A percentile compares a stretch with the other conserved stretches of the same genome.
Evolutionary conservation across 92 coral and sea anemone species (phyloP).

Genomic region (Paramuricea clavata): DNA sequence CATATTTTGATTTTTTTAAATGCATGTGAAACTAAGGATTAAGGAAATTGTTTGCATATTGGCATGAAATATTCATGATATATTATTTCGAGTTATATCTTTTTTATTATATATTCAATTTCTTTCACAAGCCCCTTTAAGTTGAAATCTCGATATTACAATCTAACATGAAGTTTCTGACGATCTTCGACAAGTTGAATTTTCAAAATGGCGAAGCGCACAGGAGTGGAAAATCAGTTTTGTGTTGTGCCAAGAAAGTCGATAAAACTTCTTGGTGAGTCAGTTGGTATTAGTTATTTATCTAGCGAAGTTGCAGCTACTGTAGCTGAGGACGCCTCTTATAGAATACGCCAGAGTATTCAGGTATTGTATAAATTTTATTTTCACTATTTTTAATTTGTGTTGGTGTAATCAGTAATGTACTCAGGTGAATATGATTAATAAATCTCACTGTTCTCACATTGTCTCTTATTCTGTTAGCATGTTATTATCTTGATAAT

Average conservation of each 20-base stretch:
- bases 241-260: slow-evolving; percentile 84
- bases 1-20: too few species aligned
- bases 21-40: not conserved
- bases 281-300: slow-evolving; percentile 76
- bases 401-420: too few species aligned
- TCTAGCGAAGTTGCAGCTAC: slow-evolving; percentile 76
- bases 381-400: too few species aligned
- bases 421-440: too few species aligned
- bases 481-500: too few species aligned
- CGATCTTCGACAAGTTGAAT: not conserved
- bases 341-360: slow-evolving; percentile 87
- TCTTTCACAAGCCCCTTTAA: not conserved
- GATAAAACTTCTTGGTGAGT: slow-evolving; percentile 85
- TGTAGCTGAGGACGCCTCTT: slow-evolving; percentile 91
- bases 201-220: slow-evolving; percentile 37
- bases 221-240: slow-evolving; percentile 52
- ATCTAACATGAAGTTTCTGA: slow-evolving; percentile 24
- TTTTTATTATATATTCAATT: too few species aligned
- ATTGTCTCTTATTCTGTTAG: too few species aligned
- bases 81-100: too few species aligned
- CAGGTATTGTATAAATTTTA: too few species aligned
- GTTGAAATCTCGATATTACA: not conserved
- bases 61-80: too few species aligned
- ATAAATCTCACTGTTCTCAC: too few species aligned
- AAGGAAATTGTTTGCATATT: not conserved